Evolutionary conservation across 1,140 invertebrate genomes (phyloP), one percentile per base, ranked within the genome.

Genomic region (Elymnias hypermnestra): DNA sequence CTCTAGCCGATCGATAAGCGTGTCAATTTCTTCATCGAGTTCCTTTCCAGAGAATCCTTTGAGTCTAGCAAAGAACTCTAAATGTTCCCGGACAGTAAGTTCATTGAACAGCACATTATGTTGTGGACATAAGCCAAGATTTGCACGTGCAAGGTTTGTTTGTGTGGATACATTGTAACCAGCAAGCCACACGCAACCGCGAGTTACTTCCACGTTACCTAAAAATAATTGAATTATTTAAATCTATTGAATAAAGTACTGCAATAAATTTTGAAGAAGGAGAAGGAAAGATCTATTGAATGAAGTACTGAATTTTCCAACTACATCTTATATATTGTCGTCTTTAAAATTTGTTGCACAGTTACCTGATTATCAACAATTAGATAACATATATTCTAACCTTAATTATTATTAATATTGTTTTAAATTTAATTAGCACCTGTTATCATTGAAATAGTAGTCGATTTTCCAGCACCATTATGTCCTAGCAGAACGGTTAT

Each of bases 81-180:
- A 87, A 83, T 98, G 97, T 82, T 99, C 94, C 15, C 89, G 87
- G 0, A 98, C 96, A 9, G 94, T 98, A 29, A 98, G 87, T 58
- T 95, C 92, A 41, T 95, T 92, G 74, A 98, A 98, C 0, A 99
- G 88, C 47, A 98, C 93, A 79, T 99, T 96, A 73, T 98, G 95
- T 78, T 99, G 98, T 5, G 97, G 97, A 83, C 97, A 99, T 3
- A 97, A 86, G 3, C 96, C 95, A 1, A 97, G 81, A 46, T 91
- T 92, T 21, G 87, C 76, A 12, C 94, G 88, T 0, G 94, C 92
- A 4, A 55, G 50, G 1, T 45, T 56, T 7, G 87, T 82, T 33
- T 91, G 77, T 2, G 57, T 86, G 7, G 77, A 63, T 23, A 95
- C 92, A 65, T 94, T 90, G 63, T 89, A 90, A 9, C 91, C 93